Conservation (phyloP, 2,888 invertebrate genomes). For the Abrostola triplasia region DNA sequence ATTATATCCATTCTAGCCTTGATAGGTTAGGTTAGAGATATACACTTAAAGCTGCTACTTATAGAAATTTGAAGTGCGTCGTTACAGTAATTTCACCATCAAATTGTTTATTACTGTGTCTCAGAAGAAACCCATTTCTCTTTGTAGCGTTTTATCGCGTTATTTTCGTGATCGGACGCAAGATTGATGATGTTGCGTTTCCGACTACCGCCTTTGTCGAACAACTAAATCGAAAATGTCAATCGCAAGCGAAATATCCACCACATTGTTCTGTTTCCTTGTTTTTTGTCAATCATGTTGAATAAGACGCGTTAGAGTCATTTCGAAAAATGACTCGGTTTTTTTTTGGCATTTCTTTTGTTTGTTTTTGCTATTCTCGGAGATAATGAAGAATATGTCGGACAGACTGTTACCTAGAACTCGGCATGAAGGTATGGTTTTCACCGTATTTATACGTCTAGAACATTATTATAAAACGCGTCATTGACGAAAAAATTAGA, state of each 20-base stretch:
- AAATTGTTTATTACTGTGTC: slow-evolving; percentile 37
- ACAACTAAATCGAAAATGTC: slow-evolving; percentile 60
- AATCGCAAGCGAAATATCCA: slow-evolving; percentile 32
- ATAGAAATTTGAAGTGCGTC: slow-evolving; percentile 9
- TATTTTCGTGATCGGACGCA: slow-evolving; percentile 47
- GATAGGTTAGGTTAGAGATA: not conserved
- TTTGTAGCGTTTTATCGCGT: slow-evolving; percentile 47
- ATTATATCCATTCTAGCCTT: not conserved
- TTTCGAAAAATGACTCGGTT: too few relatives aligned
- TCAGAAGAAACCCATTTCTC: slow-evolving; percentile 43
- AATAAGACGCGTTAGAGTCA: too few relatives aligned
- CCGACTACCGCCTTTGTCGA: slow-evolving; percentile 42
- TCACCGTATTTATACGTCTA: too few relatives aligned
- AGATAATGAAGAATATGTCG: not conserved
- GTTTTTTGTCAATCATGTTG: slow-evolving; percentile 1
- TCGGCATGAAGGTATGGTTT: too few relatives aligned
- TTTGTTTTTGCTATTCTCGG: not conserved
- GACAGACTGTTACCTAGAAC: too few relatives aligned
- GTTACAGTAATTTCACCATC: slow-evolving; percentile 15
- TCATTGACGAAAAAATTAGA: too few relatives aligned
- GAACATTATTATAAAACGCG: too few relatives aligned
- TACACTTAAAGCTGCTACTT: not conserved
- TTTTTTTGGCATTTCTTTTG: too few relatives aligned
- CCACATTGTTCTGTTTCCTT: slow-evolving; percentile 28
- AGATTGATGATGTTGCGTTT: slow-evolving; percentile 57